A percentile compares a stretch with the other conserved stretches of the same genome.
phyloP scores from a whole-genome alignment of 1,140 invertebrate genomes.

The Drosophila kepulauana region DNA sequence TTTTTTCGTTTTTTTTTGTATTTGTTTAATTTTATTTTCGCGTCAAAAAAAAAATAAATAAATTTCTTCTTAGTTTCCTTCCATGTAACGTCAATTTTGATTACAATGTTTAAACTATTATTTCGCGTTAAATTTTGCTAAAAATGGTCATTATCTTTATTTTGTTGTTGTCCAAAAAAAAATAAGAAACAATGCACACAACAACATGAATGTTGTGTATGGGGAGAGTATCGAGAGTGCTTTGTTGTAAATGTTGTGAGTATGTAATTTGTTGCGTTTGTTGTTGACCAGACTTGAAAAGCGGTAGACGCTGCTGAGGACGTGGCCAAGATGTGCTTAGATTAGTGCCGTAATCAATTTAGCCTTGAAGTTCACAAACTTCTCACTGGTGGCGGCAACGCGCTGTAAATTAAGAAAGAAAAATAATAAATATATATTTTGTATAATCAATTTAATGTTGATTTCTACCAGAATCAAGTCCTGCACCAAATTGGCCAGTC shows the following conservation, averaged over 20 bases:
- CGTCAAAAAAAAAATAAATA: slow-evolving; percentile 4
- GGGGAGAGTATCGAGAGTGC: slow-evolving; percentile 10
- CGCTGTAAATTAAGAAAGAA: slow-evolving; percentile 86
- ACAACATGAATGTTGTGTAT: slow-evolving; percentile 10
- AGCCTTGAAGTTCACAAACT: slow-evolving; percentile 96
- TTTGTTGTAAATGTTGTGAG: too few relatives aligned
- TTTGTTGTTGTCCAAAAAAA: too few relatives aligned
- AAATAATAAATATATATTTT: neutral
- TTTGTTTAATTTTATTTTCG: slow-evolving; percentile 31
- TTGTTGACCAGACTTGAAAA: slow-evolving; percentile 74
- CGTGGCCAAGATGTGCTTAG: slow-evolving; percentile 85
- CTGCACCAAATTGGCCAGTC: slow-evolving; percentile 93
- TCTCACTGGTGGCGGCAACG: slow-evolving; percentile 93
- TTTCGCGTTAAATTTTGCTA: neutral
- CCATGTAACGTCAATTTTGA: neutral
- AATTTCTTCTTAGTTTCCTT: slow-evolving; percentile 9
- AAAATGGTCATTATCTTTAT: neutral
- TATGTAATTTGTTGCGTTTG: slow-evolving; percentile 17
- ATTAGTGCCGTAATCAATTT: slow-evolving; percentile 94
- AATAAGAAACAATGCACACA: neutral
- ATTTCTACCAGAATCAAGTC: slow-evolving; percentile 91
- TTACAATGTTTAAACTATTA: neutral
- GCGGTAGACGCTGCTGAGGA: slow-evolving; percentile 37
- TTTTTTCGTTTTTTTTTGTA: neutral
- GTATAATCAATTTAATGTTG: neutral